These are phyloP conservation scores for Tinea pellionella DNA, from an alignment of 2,888 invertebrate genomes.

Conservation along the genomic window DNA sequence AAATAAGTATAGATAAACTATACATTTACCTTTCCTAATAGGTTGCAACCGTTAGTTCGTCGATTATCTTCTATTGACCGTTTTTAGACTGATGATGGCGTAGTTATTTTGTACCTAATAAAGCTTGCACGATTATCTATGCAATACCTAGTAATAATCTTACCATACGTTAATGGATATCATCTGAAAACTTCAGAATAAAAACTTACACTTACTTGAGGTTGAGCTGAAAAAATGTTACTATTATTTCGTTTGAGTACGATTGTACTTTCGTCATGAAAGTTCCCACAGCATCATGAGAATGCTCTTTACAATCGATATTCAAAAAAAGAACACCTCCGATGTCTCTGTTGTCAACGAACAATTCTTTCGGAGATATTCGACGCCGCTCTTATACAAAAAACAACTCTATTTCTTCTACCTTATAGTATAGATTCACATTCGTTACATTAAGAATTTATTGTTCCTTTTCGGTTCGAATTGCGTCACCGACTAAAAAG, in stretches of 20 bases:
- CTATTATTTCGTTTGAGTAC: not conserved
- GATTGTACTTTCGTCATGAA: slow-evolving; percentile 23
- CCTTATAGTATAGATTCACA: not conserved
- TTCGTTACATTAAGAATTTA: slow-evolving; percentile 30
- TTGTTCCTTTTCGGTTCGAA: slow-evolving; percentile 56
- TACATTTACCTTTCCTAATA: not conserved
- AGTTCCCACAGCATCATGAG: slow-evolving; percentile 65
- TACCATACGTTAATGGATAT: too few species aligned
- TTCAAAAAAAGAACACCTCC: slow-evolving; percentile 63
- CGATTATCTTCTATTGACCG: not conserved
- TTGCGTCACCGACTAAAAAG: slow-evolving; percentile 67
- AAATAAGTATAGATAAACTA: too few species aligned
- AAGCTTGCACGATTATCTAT: too few species aligned
- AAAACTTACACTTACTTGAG: too few species aligned
- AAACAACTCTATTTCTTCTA: slow-evolving; percentile 23
- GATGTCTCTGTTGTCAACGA: slow-evolving; percentile 68
- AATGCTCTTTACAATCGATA: slow-evolving; percentile 67
- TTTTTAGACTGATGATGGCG: too few species aligned
- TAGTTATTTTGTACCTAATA: too few species aligned
- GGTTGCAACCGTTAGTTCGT: not conserved
- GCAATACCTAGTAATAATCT: too few species aligned
- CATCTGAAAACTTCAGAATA: too few species aligned
- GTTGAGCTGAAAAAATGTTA: too few species aligned
- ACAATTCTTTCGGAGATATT: slow-evolving; percentile 60
- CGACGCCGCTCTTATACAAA: slow-evolving; percentile 22